A percentile compares a stretch with the other conserved stretches of the same genome.
phyloP scores from a whole-genome alignment of 1,140 invertebrate genomes.

The Spodoptera frugiperda region DNA sequence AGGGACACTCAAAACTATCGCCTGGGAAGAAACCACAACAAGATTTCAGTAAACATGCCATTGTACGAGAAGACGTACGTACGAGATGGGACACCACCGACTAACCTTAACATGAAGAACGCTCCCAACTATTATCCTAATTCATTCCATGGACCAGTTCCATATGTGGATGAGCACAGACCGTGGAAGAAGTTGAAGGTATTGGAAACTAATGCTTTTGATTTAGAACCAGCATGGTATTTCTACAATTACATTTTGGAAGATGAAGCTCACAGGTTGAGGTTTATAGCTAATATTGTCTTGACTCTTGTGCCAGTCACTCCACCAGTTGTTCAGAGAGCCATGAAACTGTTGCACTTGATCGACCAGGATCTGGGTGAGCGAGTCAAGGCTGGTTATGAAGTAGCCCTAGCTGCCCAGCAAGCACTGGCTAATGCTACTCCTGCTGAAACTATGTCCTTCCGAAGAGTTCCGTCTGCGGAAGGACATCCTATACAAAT shows the following conservation, averaged over 20 bases:
- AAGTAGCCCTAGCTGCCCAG: neutral
- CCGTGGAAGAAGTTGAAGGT: constrained; percentile 51
- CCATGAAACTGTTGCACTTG: constrained; percentile 88
- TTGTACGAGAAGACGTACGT: constrained; percentile 87
- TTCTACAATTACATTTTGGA: constrained; percentile 25
- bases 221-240: neutral
- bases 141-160: constrained; percentile 93
- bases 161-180: constrained; percentile 63
- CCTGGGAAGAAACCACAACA: constrained; percentile 93
- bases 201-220: neutral
- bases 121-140: constrained; percentile 98
- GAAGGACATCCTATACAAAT: no score
- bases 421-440: neutral
- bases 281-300: constrained; percentile 62
- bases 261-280: neutral
- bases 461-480: neutral
- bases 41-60: constrained; percentile 95
- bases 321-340: constrained; percentile 92
- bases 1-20: constrained; percentile 94
- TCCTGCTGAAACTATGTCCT: neutral
- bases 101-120: constrained; percentile 89
- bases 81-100: constrained; percentile 92
- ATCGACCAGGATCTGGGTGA: constrained; percentile 88
- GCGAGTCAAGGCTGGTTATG: constrained; percentile 52
- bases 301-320: constrained; percentile 89